Percentiles rank a stretch among this genome's conserved stretches.
phyloP scores from a whole-genome alignment of 2,888 invertebrate species.

The Geotrupes spiniger region DNA sequence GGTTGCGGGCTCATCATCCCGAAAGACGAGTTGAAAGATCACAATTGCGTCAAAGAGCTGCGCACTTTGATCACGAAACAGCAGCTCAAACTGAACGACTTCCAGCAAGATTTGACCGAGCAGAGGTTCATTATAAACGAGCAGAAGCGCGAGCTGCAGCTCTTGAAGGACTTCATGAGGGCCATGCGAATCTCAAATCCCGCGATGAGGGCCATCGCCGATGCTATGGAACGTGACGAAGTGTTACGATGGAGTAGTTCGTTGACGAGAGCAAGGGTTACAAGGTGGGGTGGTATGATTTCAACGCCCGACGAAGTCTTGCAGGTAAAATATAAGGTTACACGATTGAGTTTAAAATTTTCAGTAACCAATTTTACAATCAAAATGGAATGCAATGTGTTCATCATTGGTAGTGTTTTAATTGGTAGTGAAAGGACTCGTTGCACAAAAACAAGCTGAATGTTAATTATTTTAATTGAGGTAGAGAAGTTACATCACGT shows the following conservation, averaged over 20 bases:
- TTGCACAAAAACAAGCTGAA: no score
- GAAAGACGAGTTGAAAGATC: slow-evolving; percentile 91
- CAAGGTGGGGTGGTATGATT: slow-evolving; percentile 98
- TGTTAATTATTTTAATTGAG: no score
- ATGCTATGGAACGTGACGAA: slow-evolving; percentile 93
- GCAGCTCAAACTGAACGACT: slow-evolving; percentile 80
- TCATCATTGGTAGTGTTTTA: no score
- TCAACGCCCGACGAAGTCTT: slow-evolving; percentile 94
- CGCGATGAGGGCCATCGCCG: slow-evolving; percentile 86
- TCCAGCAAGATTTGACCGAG: slow-evolving; percentile 83
- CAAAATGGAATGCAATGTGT: no score
- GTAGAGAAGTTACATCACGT: no score
- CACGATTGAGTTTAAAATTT: slow-evolving; percentile 9
- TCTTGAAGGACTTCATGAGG: slow-evolving; percentile 83
- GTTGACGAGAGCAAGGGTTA: slow-evolving; percentile 80
- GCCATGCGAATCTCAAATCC: slow-evolving; percentile 92
- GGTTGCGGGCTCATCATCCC: slow-evolving; percentile 94
- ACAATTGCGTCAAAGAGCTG: slow-evolving; percentile 90
- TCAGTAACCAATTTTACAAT: no score
- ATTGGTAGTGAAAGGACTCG: no score
- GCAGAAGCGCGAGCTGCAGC: slow-evolving; percentile 82
- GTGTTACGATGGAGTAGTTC: slow-evolving; percentile 86
- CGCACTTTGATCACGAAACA: slow-evolving; percentile 81
- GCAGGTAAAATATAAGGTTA: slow-evolving; percentile 63
- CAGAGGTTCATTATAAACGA: slow-evolving; percentile 85